These are phyloP conservation scores for Esox niger DNA, from an alignment of 2,113 vertebrate species.

Conservation along the genomic window DNA sequence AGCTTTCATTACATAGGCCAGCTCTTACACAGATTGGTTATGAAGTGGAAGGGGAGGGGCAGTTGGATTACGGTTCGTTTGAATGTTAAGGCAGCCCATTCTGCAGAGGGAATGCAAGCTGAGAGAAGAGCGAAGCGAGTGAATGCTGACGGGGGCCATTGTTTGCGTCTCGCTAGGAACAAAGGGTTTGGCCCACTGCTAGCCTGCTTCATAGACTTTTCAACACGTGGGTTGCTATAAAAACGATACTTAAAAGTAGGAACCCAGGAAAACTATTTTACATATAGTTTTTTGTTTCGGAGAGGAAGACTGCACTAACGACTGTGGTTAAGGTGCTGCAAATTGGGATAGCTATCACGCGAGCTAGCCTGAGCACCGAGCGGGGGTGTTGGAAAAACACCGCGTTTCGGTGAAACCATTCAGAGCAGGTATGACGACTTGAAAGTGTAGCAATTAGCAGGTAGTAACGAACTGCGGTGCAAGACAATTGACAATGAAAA, in stretches of 20 bases:
- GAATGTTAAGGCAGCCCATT: constrained; percentile 27
- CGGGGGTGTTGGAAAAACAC: background rate
- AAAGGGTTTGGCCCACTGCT: constrained; percentile 42
- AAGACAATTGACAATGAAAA: no score
- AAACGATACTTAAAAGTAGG: background rate
- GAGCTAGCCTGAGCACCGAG: background rate
- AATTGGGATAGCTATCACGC: background rate
- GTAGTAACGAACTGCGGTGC: no score
- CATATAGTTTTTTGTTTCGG: background rate
- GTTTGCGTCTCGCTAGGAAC: constrained; percentile 54
- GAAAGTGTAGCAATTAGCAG: no score
- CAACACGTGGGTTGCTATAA: background rate
- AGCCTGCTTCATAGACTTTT: constrained; percentile 2
- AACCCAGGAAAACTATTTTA: background rate
- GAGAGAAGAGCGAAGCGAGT: constrained; percentile 15
- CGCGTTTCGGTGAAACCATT: background rate
- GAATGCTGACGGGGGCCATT: constrained; percentile 35
- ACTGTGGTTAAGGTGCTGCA: background rate
- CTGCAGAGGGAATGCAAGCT: constrained; percentile 11
- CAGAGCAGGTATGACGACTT: background rate
- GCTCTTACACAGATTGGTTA: no score
- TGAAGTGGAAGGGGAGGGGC: no score
- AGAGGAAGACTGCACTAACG: background rate
- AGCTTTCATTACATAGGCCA: no score
- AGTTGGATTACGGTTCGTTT: no score